Conservation (phyloP, 2,888 invertebrate species). For the Acanthopleura granulata region DNA sequence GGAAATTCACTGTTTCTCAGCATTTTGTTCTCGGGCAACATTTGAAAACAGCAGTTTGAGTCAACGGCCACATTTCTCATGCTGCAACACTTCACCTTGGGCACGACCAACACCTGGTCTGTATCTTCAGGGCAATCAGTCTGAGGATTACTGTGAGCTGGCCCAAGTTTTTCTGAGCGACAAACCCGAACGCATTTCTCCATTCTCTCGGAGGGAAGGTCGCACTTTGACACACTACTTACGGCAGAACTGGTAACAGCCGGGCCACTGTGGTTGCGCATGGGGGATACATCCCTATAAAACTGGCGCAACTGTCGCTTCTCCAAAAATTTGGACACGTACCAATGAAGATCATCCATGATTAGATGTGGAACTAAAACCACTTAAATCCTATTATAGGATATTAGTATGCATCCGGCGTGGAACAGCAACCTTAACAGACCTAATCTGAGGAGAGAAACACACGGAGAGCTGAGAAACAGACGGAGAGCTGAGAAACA, state of each 20-base stretch:
- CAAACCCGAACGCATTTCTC: neutral
- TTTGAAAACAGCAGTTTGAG: neutral
- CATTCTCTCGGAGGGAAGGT: neutral
- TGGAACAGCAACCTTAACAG: too few relatives aligned
- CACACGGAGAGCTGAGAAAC: too few relatives aligned
- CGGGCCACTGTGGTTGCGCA: neutral
- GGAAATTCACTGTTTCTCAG: neutral
- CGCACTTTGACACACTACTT: too few relatives aligned
- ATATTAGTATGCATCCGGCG: too few relatives aligned
- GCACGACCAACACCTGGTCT: neutral
- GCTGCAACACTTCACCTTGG: neutral
- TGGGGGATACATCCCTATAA: constrained; percentile 12
- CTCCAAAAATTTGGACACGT: constrained; percentile 8
- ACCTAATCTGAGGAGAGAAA: too few relatives aligned
- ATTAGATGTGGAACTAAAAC: neutral
- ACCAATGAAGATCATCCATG: constrained; percentile 14
- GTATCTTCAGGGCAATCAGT: neutral
- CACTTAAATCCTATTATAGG: too few relatives aligned
- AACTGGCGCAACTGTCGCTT: constrained; percentile 5
- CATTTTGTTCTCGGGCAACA: neutral
- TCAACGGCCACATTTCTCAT: neutral
- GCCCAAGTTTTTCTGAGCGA: neutral
- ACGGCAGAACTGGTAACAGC: neutral
- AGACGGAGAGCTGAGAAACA: too few relatives aligned
- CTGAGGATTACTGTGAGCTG: neutral